Evolutionary conservation across 2,888 invertebrate genomes (phyloP).

Genomic region (Macaria notata): DNA sequence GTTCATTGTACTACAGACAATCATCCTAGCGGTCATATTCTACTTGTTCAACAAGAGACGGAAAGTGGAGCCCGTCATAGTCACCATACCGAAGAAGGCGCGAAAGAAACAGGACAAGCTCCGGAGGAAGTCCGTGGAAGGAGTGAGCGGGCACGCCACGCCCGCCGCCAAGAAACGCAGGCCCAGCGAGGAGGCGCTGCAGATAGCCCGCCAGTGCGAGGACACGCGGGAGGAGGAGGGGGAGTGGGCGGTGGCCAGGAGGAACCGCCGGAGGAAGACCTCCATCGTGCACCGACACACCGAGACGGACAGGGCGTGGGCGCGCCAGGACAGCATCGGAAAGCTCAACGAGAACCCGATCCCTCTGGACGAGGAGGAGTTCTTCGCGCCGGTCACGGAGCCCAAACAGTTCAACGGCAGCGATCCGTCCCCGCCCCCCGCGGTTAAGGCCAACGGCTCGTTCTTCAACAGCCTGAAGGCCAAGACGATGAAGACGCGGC

Average conservation of each 20-base stretch:
- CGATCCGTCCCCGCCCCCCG: constrained; percentile 44
- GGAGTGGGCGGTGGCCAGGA: constrained; percentile 73
- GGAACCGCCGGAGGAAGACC: constrained; percentile 75
- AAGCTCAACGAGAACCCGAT: constrained; percentile 76
- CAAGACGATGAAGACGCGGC: constrained; percentile 77
- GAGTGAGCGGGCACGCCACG: constrained; percentile 78
- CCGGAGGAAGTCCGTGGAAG: constrained; percentile 86
- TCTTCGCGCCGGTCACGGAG: constrained; percentile 73
- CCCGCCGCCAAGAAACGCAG: constrained; percentile 83
- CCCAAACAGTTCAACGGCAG: constrained; percentile 63
- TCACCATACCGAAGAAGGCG: constrained; percentile 57
- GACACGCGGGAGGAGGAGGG: constrained; percentile 75
- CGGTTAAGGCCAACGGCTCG: constrained; percentile 72
- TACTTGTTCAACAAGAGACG: constrained; percentile 76
- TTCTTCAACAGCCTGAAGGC: constrained; percentile 72
- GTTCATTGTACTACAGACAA: constrained; percentile 75
- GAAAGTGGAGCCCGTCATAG: constrained; percentile 56
- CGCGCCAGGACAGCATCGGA: constrained; percentile 61
- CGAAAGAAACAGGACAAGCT: constrained; percentile 66
- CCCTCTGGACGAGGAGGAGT: constrained; percentile 81
- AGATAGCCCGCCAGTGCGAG: constrained; percentile 83
- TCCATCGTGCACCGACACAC: constrained; percentile 65
- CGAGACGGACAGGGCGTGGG: constrained; percentile 64
- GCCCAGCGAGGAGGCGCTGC: constrained; percentile 89
- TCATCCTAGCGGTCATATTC: constrained; percentile 72